Base-by-base conservation (phyloP, 1,140 invertebrate genomes). In the Ctenoplectra terminalis region DNA sequence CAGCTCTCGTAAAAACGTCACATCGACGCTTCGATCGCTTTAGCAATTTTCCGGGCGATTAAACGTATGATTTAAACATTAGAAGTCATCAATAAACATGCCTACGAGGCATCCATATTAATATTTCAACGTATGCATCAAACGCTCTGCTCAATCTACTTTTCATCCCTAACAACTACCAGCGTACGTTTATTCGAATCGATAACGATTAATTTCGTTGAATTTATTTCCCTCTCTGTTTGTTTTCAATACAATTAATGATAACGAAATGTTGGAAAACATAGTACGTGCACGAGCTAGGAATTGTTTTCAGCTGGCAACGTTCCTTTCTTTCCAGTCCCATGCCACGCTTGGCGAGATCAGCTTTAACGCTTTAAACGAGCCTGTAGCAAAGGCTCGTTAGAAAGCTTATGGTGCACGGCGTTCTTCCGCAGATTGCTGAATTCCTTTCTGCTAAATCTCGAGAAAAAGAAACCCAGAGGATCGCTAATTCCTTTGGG, bases 301-400 rank as follows among this genome's bases (percentile, higher is more conserved):
- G 34, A 11, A 63, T 61, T 20, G 20, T 23, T 8, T 63, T 7
- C 9, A 17, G 5, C 11, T 48, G 11, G 77, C 20, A 48, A 58
- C 26, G 58, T 31, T 26, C 23, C 43, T 84, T 63, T 75, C 67
- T 67, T 43, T 20, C 29, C 43, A 34, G 34, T 48, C 31, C 71
- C 20, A 66, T 54, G 69, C 13, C 37, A 48, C 78, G 73, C 60
- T 83, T 85, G 60, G 76, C 48, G 58, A 80, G 83, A 81, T 85
- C 84, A 75, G 66, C 85, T 89, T 90, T 90, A 90, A 89, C 50
- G 83, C 82, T 88, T 88, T 84, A 87, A 87, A 66, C 78, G 52
- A 67, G 80, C 79, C 79, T 81, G 48, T 56, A 66, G 72, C 64
- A 61, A 84, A 86, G 85, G 64, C 63, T 89, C 75, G 82, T 89